phyloP scores from a whole-genome alignment of 2,888 invertebrate species.

The Chelonus formosanus region DNA sequence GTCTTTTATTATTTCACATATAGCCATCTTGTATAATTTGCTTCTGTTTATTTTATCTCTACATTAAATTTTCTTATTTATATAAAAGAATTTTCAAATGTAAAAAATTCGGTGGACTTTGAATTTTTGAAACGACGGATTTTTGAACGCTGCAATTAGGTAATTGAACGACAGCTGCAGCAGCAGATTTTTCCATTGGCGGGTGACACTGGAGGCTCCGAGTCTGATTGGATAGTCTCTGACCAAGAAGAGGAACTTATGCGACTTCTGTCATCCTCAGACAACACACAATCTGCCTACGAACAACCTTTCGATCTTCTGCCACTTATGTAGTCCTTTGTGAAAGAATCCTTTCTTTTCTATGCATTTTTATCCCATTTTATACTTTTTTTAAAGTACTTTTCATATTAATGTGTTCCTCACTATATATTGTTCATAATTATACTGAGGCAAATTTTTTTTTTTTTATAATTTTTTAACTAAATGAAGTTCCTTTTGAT shows the following conservation, averaged over 20 bases:
- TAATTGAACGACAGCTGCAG: slow-evolving; percentile 59
- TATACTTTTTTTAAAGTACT: not conserved
- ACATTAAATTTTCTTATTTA: too few relatives aligned
- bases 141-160: slow-evolving; percentile 54
- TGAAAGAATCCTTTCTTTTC: slow-evolving; percentile 15
- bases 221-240: slow-evolving; percentile 80
- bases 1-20: too few relatives aligned
- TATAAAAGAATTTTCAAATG: too few relatives aligned
- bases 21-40: too few relatives aligned
- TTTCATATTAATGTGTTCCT: too few relatives aligned
- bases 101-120: slow-evolving; percentile 54
- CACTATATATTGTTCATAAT: too few relatives aligned
- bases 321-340: slow-evolving; percentile 53
- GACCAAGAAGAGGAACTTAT: slow-evolving; percentile 82
- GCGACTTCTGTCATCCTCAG: slow-evolving; percentile 73
- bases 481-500: too few relatives aligned
- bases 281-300: slow-evolving; percentile 56
- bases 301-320: slow-evolving; percentile 57
- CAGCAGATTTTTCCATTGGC: slow-evolving; percentile 57
- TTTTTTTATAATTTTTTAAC: too few relatives aligned
- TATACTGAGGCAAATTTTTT: too few relatives aligned
- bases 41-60: too few relatives aligned
- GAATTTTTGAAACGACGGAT: slow-evolving; percentile 52
- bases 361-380: slow-evolving; percentile 16
- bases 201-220: slow-evolving; percentile 69